These are phyloP conservation scores for Protonemura montana DNA, from an alignment of 2,888 invertebrate species.

Conservation along the genomic window DNA sequence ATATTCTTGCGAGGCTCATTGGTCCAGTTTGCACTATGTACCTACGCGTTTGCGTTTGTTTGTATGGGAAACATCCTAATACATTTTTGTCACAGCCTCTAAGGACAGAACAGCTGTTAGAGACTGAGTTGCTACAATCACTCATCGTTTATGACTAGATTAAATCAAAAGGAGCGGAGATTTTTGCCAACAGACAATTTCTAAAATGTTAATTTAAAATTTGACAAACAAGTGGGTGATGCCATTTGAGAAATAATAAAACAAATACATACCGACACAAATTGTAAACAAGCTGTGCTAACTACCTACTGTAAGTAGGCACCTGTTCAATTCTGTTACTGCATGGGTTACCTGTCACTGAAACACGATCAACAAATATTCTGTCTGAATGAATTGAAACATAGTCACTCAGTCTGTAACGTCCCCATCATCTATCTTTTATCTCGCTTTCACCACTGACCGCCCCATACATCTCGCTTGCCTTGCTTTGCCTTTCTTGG, in stretches of 20 bases:
- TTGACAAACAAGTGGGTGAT: background rate
- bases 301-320: background rate
- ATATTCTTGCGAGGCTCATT: conserved; percentile 51
- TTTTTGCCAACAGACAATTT: conserved; percentile 39
- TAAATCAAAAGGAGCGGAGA: conserved; percentile 48
- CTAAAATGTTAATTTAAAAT: background rate
- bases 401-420: conserved; percentile 51
- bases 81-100: conserved; percentile 53
- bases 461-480: conserved; percentile 34
- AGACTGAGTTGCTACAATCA: conserved; percentile 52
- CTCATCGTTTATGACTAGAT: conserved; percentile 51
- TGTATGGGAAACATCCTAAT: conserved; percentile 51
- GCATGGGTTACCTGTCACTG: background rate
- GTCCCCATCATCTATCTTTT: conserved; percentile 50
- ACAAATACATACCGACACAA: background rate
- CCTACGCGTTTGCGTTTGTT: conserved; percentile 39
- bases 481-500: conserved; percentile 45
- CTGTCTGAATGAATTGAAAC: conserved; percentile 47
- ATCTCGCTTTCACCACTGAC: conserved; percentile 17
- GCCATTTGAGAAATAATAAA: background rate
- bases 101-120: conserved; percentile 52
- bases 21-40: conserved; percentile 52
- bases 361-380: conserved; percentile 41
- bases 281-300: background rate
- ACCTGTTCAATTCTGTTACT: background rate